Conservation (phyloP, 2,797 vertebrate genomes). For the Muraenolepis orangiensis region DNA sequence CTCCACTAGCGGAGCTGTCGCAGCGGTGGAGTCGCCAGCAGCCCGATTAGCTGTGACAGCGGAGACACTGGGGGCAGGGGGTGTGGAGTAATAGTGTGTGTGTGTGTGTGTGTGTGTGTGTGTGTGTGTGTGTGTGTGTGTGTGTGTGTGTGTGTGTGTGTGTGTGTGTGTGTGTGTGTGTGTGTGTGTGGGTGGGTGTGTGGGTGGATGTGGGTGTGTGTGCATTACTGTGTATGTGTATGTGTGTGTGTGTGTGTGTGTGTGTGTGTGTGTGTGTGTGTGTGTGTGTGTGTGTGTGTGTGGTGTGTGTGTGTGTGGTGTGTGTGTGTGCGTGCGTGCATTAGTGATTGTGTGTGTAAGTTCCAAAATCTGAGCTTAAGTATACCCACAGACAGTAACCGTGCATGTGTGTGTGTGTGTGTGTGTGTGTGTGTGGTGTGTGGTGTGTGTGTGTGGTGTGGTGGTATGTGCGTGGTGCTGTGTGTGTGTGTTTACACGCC, state of each 20-base stretch:
- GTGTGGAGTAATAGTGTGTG: constrained; percentile 9
- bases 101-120: constrained; percentile 3
- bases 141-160: no score
- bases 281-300: constrained; percentile 6
- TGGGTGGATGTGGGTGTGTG: background rate
- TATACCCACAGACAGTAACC: no score
- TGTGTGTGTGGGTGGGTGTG: background rate
- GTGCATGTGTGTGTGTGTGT: background rate
- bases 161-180: background rate
- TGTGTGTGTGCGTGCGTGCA: no score
- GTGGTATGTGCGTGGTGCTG: background rate
- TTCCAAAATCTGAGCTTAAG: no score
- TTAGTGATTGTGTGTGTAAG: no score
- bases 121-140: background rate
- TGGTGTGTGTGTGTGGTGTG: constrained; percentile 8
- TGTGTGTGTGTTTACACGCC: constrained; percentile 6
- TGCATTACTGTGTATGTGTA: background rate
- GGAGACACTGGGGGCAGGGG: constrained; percentile 8
- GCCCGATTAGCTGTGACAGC: constrained; percentile 74
- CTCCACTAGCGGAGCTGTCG: constrained; percentile 72
- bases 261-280: background rate
- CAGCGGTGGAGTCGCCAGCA: constrained; percentile 68
- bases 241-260: background rate
- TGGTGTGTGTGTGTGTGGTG: constrained; percentile 1
- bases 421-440: background rate